phyloP scores from a whole-genome alignment of 2,113 vertebrate genomes.

The Halcyon senegalensis region DNA sequence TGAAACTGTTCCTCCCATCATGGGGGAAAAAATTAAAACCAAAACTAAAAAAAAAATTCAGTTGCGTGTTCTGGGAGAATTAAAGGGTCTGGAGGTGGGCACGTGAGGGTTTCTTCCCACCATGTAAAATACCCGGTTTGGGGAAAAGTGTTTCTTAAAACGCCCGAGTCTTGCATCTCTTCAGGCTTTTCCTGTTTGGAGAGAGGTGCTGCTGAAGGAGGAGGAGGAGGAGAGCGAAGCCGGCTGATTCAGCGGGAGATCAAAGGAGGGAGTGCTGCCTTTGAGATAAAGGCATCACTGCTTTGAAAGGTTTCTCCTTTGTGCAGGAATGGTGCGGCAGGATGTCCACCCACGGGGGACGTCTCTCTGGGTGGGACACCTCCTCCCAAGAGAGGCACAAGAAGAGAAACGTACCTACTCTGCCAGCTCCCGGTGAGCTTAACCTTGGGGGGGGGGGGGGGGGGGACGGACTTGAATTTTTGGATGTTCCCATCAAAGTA shows the following conservation, averaged over 20 bases:
- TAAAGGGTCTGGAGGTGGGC: too few relatives aligned
- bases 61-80: too few relatives aligned
- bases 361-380: background rate
- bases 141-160: background rate
- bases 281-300: constrained; percentile 38
- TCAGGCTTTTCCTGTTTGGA: background rate
- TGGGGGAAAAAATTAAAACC: too few relatives aligned
- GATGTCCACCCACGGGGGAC: background rate
- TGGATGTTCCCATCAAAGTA: background rate
- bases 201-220: background rate
- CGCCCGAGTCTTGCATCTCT: background rate
- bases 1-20: background rate
- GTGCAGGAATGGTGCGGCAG: background rate
- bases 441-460: too few relatives aligned
- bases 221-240: background rate
- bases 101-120: too few relatives aligned
- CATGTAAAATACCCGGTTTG: background rate
- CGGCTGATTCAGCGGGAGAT: background rate
- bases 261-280: constrained; percentile 37
- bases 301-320: constrained; percentile 26
- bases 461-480: rapidly evolving
- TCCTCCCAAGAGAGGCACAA: background rate
- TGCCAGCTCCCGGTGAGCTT: background rate
- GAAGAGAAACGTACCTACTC: background rate
- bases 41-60: too few relatives aligned